These are phyloP conservation scores for Synergus japonicus DNA, from an alignment of 2,888 invertebrate species.

Conservation along the genomic window DNA sequence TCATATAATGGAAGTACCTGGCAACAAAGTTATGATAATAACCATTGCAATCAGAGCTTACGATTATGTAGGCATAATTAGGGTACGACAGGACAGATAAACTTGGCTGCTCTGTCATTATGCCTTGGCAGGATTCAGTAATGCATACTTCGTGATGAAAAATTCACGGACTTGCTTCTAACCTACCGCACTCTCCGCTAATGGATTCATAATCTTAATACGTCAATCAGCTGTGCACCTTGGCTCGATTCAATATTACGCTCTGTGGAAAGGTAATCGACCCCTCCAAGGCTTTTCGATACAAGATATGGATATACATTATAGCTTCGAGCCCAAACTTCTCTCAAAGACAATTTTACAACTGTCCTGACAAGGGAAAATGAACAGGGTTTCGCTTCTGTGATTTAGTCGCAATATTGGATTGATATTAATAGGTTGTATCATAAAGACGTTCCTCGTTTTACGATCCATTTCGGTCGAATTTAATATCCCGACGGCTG, in stretches of 20 bases:
- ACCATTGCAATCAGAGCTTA: not conserved
- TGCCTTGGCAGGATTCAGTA: constrained; percentile 14
- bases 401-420: constrained; percentile 62
- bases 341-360: not conserved
- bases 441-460: constrained; percentile 59
- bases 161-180: constrained; percentile 40
- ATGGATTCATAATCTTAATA: constrained; percentile 74
- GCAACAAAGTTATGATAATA: not conserved
- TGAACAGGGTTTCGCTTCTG: constrained; percentile 33
- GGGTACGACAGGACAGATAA: constrained; percentile 17
- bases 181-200: constrained; percentile 62
- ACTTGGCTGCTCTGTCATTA: constrained; percentile 28
- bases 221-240: constrained; percentile 66
- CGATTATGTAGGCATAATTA: constrained; percentile 19
- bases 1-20: not conserved
- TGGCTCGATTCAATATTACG: constrained; percentile 67
- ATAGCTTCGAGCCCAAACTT: not conserved
- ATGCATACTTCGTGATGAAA: not conserved
- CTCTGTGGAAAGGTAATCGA: constrained; percentile 42
- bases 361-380: not conserved
- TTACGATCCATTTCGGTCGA: constrained; percentile 33
- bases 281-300: constrained; percentile 54
- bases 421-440: constrained; percentile 66
- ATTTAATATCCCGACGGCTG: constrained; percentile 5
- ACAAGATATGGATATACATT: not conserved